Evolutionary conservation across 2,888 invertebrate genomes (phyloP).

Genomic region (Encarsia formosa): DNA sequence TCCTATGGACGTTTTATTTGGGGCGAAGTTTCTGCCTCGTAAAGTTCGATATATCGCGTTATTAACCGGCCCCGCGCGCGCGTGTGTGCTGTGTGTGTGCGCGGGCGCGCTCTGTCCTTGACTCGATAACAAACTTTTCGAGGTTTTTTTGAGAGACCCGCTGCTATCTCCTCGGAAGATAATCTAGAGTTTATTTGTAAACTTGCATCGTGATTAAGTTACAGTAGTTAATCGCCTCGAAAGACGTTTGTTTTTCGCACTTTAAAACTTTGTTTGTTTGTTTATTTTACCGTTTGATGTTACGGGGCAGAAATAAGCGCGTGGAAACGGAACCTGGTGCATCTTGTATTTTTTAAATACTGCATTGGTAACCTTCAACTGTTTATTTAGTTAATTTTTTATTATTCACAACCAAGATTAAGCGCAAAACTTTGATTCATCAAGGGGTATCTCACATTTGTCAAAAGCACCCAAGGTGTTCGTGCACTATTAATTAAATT

Average conservation of each 20-base stretch:
- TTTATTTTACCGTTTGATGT: neutral
- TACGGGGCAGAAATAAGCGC: slow-evolving; percentile 17
- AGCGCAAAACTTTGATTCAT: slow-evolving; percentile 11
- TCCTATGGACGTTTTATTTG: too few species aligned
- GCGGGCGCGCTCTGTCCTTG: slow-evolving; percentile 11
- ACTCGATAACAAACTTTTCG: slow-evolving; percentile 10
- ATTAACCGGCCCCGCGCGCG: neutral
- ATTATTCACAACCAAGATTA: slow-evolving; percentile 3
- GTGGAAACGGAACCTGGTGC: neutral
- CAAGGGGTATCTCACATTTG: slow-evolving; percentile 9
- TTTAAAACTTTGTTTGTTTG: too few species aligned
- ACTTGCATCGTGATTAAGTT: neutral
- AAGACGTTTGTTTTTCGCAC: too few species aligned
- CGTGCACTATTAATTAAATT: slow-evolving; percentile 2
- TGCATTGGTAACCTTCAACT: slow-evolving; percentile 1
- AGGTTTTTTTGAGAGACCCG: slow-evolving; percentile 1
- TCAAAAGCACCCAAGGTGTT: slow-evolving; percentile 10
- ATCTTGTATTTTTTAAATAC: slow-evolving; percentile 8
- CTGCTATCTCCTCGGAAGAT: neutral
- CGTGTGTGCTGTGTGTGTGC: slow-evolving; percentile 2
- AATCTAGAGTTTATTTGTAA: neutral
- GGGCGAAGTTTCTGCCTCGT: slow-evolving; percentile 24
- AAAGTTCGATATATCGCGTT: slow-evolving; percentile 14
- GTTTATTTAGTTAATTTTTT: slow-evolving; percentile 1
- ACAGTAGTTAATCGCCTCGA: too few species aligned